Conservation (phyloP, 2,888 invertebrate genomes). For the Caenorhabditis macrosperma region DNA sequence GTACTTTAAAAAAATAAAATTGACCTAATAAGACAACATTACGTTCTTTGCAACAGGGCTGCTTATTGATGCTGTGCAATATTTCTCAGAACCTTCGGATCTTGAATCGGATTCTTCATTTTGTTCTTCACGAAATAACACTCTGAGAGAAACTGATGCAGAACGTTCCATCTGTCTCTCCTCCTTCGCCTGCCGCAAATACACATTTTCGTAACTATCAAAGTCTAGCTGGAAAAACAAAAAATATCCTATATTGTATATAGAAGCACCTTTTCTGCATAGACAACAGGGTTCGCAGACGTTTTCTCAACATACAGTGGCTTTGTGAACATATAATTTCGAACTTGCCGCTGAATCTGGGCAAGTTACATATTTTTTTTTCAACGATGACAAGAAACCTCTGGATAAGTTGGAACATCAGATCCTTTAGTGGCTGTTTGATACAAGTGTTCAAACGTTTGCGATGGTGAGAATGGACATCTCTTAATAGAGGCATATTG, state of each 20-base stretch:
- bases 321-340: constrained; percentile 33
- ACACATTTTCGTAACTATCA: constrained; percentile 4
- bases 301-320: constrained; percentile 8
- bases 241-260: not conserved
- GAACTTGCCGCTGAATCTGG: constrained; percentile 27
- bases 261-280: not conserved
- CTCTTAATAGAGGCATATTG: too few species aligned
- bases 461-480: not conserved
- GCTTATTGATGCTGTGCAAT: constrained; percentile 30
- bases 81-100: constrained; percentile 15
- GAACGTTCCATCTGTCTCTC: not conserved
- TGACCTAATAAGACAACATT: not conserved
- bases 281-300: not conserved
- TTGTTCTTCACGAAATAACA: too few species aligned
- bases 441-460: constrained; percentile 15
- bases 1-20: not conserved
- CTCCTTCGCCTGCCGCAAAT: not conserved
- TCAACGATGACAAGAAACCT: not conserved
- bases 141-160: too few species aligned
- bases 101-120: not conserved
- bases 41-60: constrained; percentile 16
- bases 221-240: not conserved
- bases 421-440: not conserved
- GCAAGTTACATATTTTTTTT: not conserved
- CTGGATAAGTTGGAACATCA: constrained; percentile 21